These are phyloP conservation scores for Chelonus insularis DNA, from an alignment of 1,140 invertebrate genomes.

Conservation along the genomic window DNA sequence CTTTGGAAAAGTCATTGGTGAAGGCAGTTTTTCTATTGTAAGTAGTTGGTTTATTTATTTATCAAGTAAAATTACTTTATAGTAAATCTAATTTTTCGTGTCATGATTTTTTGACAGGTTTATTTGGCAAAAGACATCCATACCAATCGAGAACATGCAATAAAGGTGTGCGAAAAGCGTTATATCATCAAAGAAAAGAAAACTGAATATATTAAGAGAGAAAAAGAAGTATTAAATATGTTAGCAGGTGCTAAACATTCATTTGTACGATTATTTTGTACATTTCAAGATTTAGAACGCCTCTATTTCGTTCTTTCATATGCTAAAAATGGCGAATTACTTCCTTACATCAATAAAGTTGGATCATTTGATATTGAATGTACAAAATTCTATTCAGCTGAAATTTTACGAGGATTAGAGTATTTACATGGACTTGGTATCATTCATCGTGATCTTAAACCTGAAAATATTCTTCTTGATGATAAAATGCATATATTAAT, in stretches of 20 bases:
- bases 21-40: constrained; percentile 95
- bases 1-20: constrained; percentile 93
- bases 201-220: constrained; percentile 88
- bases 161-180: constrained; percentile 94
- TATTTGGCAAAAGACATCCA: constrained; percentile 92
- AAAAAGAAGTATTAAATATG: constrained; percentile 87
- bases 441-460: constrained; percentile 91
- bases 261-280: constrained; percentile 92
- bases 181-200: constrained; percentile 93
- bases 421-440: constrained; percentile 89
- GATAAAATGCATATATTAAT: constrained; percentile 96
- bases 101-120: constrained; percentile 62
- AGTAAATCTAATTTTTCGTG: neutral
- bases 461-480: constrained; percentile 87
- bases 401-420: constrained; percentile 89
- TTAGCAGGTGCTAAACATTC: constrained; percentile 72
- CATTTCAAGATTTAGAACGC: constrained; percentile 92
- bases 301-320: constrained; percentile 97
- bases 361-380: constrained; percentile 88
- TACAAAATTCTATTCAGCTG: constrained; percentile 91
- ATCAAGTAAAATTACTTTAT: neutral
- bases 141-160: constrained; percentile 88
- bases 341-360: constrained; percentile 89
- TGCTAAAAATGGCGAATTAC: constrained; percentile 91
- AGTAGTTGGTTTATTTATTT: constrained; percentile 40